phyloP scores from a whole-genome alignment of 1,140 invertebrate species.

The Drosophila seguyi region DNA sequence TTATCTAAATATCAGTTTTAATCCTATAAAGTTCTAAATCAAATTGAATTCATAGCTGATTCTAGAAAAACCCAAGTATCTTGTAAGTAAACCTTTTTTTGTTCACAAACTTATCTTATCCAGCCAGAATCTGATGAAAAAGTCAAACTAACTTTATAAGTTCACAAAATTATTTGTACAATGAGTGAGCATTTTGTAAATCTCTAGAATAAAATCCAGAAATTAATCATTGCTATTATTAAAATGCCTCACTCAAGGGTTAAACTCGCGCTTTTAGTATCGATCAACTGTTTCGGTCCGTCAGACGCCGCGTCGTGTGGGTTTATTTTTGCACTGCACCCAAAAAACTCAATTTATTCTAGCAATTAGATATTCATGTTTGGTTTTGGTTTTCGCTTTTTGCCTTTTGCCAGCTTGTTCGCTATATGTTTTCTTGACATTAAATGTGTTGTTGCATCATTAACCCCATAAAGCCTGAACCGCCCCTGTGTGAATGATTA shows the following conservation, averaged over 20 bases:
- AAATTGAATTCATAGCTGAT: not conserved
- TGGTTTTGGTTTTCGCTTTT: constrained; percentile 6
- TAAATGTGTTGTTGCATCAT: constrained; percentile 28
- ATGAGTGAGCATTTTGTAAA: not conserved
- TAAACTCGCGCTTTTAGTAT: constrained; percentile 14
- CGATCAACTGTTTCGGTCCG: constrained; percentile 25
- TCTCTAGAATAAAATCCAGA: not conserved
- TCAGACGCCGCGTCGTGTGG: constrained; percentile 23
- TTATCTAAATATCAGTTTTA: not conserved
- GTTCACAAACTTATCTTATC: not conserved
- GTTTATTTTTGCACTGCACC: constrained; percentile 25
- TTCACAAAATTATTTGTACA: not conserved
- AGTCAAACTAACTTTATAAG: not conserved
- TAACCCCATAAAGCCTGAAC: constrained; percentile 31
- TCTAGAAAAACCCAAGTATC: not conserved
- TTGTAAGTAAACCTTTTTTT: not conserved
- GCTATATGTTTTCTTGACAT: constrained; percentile 17
- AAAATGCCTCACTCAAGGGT: not conserved
- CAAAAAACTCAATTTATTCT: constrained; percentile 33
- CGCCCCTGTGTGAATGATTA: constrained; percentile 48
- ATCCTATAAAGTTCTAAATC: not conserved
- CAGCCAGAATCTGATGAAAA: not conserved
- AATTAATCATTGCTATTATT: not conserved
- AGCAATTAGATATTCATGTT: constrained; percentile 31
- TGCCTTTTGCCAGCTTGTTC: constrained; percentile 8